Evolutionary conservation across 2,113 vertebrate species (phyloP).

Genomic region (Lepus americanus): DNA sequence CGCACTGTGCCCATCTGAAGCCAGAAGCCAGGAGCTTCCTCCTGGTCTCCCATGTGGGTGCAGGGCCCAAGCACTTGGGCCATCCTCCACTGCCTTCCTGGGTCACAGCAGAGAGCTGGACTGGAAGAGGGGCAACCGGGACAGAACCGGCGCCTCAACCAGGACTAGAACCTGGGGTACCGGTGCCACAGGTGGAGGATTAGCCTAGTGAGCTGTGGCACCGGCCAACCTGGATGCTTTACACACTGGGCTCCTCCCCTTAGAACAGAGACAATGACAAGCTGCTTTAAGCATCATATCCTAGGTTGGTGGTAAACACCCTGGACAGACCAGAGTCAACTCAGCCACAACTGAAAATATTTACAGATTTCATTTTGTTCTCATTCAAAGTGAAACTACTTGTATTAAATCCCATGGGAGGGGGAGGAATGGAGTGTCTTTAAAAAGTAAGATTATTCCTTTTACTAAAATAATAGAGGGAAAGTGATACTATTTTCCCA

Average conservation of each 20-base stretch:
- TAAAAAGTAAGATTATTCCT: neutral
- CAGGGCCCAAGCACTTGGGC: too few relatives aligned
- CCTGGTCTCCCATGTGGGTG: too few relatives aligned
- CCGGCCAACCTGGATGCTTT: neutral
- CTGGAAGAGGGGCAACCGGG: too few relatives aligned
- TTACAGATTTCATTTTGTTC: constrained; percentile 42
- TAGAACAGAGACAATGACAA: neutral
- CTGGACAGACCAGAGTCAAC: neutral
- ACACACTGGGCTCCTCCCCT: neutral
- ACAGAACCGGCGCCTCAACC: too few relatives aligned
- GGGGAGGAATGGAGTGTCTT: neutral
- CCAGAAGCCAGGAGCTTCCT: too few relatives aligned
- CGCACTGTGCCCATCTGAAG: too few relatives aligned
- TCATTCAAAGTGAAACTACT: constrained; percentile 52
- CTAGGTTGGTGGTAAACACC: neutral
- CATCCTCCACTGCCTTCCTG: too few relatives aligned
- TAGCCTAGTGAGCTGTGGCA: too few relatives aligned
- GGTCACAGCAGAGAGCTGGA: too few relatives aligned
- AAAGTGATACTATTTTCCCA: constrained; percentile 29
- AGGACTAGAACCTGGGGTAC: too few relatives aligned
- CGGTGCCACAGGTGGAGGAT: too few relatives aligned
- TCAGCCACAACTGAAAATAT: neutral
- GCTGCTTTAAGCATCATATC: neutral
- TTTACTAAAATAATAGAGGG: constrained; percentile 13
- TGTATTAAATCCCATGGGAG: neutral